phyloP scores from a whole-genome alignment of 2,888 invertebrate genomes.

The Microplitis manilae region DNA sequence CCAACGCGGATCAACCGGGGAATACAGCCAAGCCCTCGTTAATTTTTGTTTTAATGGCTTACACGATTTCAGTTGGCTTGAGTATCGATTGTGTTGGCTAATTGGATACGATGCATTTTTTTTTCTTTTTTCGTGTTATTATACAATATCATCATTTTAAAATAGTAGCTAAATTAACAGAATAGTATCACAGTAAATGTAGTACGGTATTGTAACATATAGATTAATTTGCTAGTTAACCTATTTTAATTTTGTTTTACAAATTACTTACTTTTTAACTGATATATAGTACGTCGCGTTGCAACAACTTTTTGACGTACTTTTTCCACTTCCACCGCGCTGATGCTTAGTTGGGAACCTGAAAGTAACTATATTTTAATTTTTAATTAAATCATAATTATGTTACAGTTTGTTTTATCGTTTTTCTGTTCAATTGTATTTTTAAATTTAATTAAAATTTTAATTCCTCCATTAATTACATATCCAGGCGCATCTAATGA shows the following conservation, averaged over 20 bases:
- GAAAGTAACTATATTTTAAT: neutral
- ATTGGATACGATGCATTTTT: slow-evolving; percentile 14
- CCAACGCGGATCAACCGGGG: neutral
- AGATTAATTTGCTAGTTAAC: neutral
- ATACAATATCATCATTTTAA: slow-evolving; percentile 4
- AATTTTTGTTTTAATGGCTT: slow-evolving; percentile 29
- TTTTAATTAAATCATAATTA: slow-evolving; percentile 10
- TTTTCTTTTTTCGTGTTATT: neutral
- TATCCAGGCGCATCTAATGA: slow-evolving; percentile 38
- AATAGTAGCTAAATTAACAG: neutral
- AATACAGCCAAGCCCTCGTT: slow-evolving; percentile 16
- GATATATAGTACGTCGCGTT: neutral
- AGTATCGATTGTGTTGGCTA: slow-evolving; percentile 30
- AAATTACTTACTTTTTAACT: slow-evolving; percentile 7
- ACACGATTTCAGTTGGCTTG: slow-evolving; percentile 28
- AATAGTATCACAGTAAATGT: neutral
- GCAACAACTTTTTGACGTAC: slow-evolving; percentile 9
- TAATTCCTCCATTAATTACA: slow-evolving; percentile 41
- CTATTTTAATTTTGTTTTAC: neutral
- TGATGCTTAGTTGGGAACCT: neutral
- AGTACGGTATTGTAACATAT: neutral
- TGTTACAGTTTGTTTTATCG: slow-evolving; percentile 2
- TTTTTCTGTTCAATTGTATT: neutral
- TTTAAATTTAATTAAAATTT: slow-evolving; percentile 21
- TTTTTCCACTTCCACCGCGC: neutral